These are phyloP conservation scores for Myxocyprinus asiaticus DNA, from an alignment of 2,113 vertebrate species.

Conservation along the genomic window DNA sequence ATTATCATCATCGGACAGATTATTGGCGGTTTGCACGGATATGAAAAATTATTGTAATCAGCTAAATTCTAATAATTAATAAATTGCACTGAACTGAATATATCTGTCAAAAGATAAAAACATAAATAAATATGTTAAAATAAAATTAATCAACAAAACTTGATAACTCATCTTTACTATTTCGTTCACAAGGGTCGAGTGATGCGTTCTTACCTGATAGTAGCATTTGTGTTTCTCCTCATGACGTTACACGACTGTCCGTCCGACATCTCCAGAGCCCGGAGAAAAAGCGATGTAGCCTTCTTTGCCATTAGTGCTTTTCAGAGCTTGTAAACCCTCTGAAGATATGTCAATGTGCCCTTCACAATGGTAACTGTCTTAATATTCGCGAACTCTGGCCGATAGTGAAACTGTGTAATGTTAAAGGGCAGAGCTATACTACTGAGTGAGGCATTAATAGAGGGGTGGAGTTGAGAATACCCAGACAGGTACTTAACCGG, in stretches of 20 bases:
- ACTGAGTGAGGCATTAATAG: not conserved
- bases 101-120: no score
- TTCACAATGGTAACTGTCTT: not conserved
- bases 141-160: not conserved
- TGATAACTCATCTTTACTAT: not conserved
- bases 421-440: not conserved
- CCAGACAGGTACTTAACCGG: not conserved
- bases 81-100: no score
- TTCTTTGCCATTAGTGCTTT: slow-evolving; percentile 57
- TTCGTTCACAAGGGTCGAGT: not conserved
- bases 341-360: not conserved
- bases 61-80: no score
- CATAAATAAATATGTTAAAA: not conserved
- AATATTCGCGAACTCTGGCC: not conserved
- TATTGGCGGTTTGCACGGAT: no score
- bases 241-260: slow-evolving; percentile 17
- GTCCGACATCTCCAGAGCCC: slow-evolving; percentile 58
- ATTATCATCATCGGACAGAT: no score
- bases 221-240: slow-evolving; percentile 43
- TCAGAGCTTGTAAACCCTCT: not conserved
- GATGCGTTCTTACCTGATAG: slow-evolving; percentile 61
- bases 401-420: not conserved
- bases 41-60: no score
- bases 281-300: slow-evolving; percentile 31
- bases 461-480: slow-evolving; percentile 13